Percentiles rank a stretch among this genome's conserved stretches.
phyloP scores from a whole-genome alignment of 2,888 invertebrate species.

The Drosophila merina region DNA sequence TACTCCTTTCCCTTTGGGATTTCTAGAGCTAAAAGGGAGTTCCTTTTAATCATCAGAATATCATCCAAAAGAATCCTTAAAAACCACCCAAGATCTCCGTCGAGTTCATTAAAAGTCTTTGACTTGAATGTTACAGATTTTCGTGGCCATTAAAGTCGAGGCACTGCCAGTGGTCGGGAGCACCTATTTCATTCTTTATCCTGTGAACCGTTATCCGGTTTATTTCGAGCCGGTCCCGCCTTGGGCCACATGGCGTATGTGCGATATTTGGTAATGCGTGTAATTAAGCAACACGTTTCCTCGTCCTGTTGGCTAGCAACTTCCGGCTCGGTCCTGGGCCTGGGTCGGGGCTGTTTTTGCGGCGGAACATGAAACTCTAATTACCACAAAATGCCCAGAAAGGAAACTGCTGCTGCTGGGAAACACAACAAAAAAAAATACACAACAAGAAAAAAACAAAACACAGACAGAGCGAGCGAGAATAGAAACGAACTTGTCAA shows the following conservation, averaged over 20 bases:
- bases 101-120: not conserved
- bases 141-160: not conserved
- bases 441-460: constrained; percentile 2
- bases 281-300: constrained; percentile 70
- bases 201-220: not conserved
- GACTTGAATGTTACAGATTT: not conserved
- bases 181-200: constrained; percentile 4
- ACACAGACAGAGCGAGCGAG: too few relatives aligned
- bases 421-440: constrained; percentile 5
- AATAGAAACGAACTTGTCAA: constrained; percentile 15
- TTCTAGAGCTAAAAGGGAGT: not conserved
- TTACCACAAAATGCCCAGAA: constrained; percentile 67
- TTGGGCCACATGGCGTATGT: constrained; percentile 68
- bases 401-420: constrained; percentile 16
- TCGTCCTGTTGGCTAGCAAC: constrained; percentile 52
- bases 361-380: constrained; percentile 73
- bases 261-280: constrained; percentile 74
- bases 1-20: not conserved
- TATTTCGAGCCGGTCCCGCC: not conserved
- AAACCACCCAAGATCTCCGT: not conserved
- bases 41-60: too few relatives aligned
- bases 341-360: constrained; percentile 46
- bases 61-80: too few relatives aligned
- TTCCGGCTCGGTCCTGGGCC: constrained; percentile 43
- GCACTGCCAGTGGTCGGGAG: not conserved